Conservation (phyloP, 1,140 invertebrate species). For the Zeugodacus cucurbitae region DNA sequence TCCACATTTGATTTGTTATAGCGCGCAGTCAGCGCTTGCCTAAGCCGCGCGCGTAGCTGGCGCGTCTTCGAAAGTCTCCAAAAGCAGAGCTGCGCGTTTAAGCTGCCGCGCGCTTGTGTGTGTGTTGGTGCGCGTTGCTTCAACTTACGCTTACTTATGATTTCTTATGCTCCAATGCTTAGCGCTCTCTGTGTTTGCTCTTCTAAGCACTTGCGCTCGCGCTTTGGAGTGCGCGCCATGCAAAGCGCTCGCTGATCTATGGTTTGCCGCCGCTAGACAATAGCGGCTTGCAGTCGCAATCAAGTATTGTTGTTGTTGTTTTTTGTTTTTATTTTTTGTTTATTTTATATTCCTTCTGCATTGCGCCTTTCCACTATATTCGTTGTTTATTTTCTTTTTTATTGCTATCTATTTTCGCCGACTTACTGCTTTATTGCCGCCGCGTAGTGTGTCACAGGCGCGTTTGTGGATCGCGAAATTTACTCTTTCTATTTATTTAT, state of each 20-base stretch:
- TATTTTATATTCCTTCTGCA: background rate
- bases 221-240: background rate
- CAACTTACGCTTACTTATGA: background rate
- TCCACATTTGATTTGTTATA: background rate
- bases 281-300: background rate
- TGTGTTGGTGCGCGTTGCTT: background rate
- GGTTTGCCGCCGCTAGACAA: background rate
- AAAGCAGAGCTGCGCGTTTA: background rate
- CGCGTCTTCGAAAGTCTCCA: slow-evolving; percentile 26
- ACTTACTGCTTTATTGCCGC: background rate
- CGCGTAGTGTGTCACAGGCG: background rate
- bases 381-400: background rate
- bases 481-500: background rate
- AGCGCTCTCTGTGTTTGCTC: background rate
- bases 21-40: too few species aligned
- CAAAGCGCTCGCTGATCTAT: background rate
- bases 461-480: background rate
- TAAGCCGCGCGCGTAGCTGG: background rate
- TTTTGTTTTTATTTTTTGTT: background rate
- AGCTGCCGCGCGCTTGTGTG: background rate
- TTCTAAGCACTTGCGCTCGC: background rate
- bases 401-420: slow-evolving; percentile 4
- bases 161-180: background rate
- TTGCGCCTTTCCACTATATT: background rate
- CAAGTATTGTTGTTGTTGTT: background rate